Conservation (phyloP, 2,113 vertebrate species). For the Condylura cristata region DNA sequence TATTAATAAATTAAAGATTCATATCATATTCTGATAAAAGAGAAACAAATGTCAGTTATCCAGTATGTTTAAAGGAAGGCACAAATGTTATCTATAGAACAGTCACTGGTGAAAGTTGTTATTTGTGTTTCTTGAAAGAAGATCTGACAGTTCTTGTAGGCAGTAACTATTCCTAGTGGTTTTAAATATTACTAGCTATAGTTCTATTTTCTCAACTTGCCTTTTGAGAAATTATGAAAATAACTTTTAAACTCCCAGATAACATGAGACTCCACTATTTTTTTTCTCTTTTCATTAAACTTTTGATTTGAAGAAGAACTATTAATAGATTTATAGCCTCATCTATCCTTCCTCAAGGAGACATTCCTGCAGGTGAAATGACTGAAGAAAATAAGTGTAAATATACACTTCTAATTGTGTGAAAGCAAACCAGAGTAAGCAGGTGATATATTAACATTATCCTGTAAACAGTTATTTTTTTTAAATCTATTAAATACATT, state of each 20-base stretch:
- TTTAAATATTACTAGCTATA: background rate
- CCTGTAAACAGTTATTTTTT: background rate
- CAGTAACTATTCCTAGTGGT: background rate
- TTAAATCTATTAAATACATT: background rate
- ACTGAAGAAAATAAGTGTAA: background rate
- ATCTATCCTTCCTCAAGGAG: background rate
- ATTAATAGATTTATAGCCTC: constrained; percentile 5
- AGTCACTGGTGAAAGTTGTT: background rate
- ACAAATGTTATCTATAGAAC: background rate
- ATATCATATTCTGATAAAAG: constrained; percentile 63
- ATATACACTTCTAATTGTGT: background rate
- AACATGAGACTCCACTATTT: constrained; percentile 36
- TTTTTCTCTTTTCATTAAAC: constrained; percentile 25
- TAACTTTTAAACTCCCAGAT: constrained; percentile 1
- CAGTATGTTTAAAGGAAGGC: constrained; percentile 9
- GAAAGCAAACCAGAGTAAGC: background rate
- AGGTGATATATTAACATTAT: background rate
- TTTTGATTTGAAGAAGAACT: constrained; percentile 38
- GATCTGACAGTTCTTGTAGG: background rate
- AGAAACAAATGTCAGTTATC: constrained; percentile 55
- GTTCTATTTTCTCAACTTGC: constrained; percentile 27
- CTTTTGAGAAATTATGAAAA: constrained; percentile 43
- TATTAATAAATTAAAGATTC: constrained; percentile 73
- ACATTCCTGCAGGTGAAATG: background rate
- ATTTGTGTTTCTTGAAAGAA: background rate